Base-by-base conservation (phyloP, 2,888 invertebrate genomes). In the Autographa gamma region DNA sequence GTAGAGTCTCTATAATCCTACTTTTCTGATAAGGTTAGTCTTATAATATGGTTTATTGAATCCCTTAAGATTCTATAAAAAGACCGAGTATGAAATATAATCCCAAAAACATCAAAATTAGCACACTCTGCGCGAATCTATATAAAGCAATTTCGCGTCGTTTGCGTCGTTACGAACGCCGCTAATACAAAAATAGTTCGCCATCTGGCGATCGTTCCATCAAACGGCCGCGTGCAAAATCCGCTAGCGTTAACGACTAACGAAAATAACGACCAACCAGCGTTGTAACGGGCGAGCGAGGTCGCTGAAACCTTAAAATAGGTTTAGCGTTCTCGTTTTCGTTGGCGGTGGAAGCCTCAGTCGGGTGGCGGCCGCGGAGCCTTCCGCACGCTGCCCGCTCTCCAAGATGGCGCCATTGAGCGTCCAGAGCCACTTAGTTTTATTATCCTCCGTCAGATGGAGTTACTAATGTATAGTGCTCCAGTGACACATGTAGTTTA, bases 261-360 rank as follows among this genome's bases (percentile, higher is more conserved):
- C 92, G 90, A 89, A 85, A 92, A 91, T 93, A 93, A 92, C 92
- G 93, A 86, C 90, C 85, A 87, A 87, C 85, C 86, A 79, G 85
- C 84, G 74, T 77, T 66, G 85, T 88, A 86, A 86, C 87, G 87
- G 25, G 80, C 25, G 85, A 86, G 83, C 87, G 86, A 85, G 83
- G 86, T 81, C 87, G 83, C 82, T 78, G 79, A 82, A 87, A 86
- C 85, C 86, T 90, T 75, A 82, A 90, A 90, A 90, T 91, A 92
- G 88, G 82, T 83, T 85, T 71, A 63, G 38, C 66, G 62, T 86
- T 88, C 88, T 88, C 86, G 69, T 88, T 89, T 90, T 85, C 88
- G 83, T 77, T 81, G 63, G 19, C 77, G 82, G 81, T 89, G 76
- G 82, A 83, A 80, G 83, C 78, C 84, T 92, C 93, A 94, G 93